A percentile compares a stretch with the other conserved stretches of the same genome.
phyloP scores from a whole-genome alignment of 2,113 vertebrate genomes.

The Pionites leucogaster region DNA sequence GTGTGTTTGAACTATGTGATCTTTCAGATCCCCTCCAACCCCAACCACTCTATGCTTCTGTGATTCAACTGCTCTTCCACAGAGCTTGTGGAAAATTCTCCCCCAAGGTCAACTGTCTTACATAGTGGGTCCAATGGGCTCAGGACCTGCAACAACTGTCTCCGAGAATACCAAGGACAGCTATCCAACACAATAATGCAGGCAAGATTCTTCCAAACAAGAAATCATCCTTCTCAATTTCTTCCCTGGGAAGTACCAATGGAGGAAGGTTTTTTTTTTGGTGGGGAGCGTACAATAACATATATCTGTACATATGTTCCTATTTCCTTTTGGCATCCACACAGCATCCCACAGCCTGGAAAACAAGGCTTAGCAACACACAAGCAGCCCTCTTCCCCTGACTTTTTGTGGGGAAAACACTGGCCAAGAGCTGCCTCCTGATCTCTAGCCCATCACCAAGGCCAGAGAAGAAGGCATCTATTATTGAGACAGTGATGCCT shows the following conservation, averaged over 20 bases:
- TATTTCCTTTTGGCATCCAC: background rate
- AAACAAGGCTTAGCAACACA: fast-evolving
- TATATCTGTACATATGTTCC: background rate
- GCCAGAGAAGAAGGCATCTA: background rate
- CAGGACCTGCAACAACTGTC: background rate
- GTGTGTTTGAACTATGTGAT: background rate
- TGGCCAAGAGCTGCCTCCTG: background rate
- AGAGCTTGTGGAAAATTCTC: background rate
- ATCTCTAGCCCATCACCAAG: background rate
- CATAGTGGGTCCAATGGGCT: fast-evolving
- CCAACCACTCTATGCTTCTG: background rate
- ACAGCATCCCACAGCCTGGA: background rate
- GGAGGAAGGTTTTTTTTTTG: background rate
- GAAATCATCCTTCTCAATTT: background rate
- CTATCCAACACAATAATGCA: background rate
- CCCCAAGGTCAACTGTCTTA: background rate
- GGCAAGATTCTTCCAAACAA: background rate
- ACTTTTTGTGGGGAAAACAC: background rate
- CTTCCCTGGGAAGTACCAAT: background rate
- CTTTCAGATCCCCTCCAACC: background rate
- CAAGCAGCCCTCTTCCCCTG: background rate
- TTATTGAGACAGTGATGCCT: background rate
- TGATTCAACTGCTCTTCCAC: background rate
- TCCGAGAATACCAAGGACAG: background rate
- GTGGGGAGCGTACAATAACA: background rate